These are phyloP conservation scores for Lophius piscatorius DNA, from an alignment of 2,113 vertebrate species.

Conservation along the genomic window DNA sequence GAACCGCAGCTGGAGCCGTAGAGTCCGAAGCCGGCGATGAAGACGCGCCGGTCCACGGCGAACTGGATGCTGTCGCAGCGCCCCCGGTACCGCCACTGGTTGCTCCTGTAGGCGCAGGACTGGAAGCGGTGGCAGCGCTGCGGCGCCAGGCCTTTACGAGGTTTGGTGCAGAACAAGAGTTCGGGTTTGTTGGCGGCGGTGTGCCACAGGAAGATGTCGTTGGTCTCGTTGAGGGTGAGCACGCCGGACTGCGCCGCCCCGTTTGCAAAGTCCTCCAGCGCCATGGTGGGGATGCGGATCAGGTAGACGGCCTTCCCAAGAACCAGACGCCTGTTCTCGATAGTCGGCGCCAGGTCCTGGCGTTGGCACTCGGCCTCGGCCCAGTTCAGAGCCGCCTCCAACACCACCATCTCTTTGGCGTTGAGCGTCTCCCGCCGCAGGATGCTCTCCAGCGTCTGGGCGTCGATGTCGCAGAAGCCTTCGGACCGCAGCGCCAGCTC, in stretches of 20 bases:
- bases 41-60: constrained; percentile 92
- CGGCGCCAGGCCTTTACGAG: constrained; percentile 89
- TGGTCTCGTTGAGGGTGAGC: constrained; percentile 94
- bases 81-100: constrained; percentile 97
- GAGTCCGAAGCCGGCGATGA: constrained; percentile 95
- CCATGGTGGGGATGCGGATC: constrained; percentile 95
- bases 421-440: constrained; percentile 95
- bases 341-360: constrained; percentile 83
- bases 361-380: constrained; percentile 95
- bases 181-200: constrained; percentile 94
- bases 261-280: constrained; percentile 94
- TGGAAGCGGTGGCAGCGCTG: constrained; percentile 98
- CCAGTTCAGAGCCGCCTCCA: constrained; percentile 94
- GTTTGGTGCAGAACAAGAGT: constrained; percentile 88
- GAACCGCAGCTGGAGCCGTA: constrained; percentile 98
- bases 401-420: constrained; percentile 96
- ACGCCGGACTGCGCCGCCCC: constrained; percentile 94
- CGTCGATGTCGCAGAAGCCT: constrained; percentile 97
- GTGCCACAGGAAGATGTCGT: constrained; percentile 97
- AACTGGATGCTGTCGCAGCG: constrained; percentile 99
- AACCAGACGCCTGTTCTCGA: constrained; percentile 92
- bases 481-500: constrained; percentile 96
- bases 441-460: constrained; percentile 94
- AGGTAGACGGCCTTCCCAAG: constrained; percentile 95
- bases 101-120: constrained; percentile 97